Evolutionary conservation across 2,888 invertebrate genomes (phyloP), one percentile per base, ranked within the genome.

Genomic region (Drosophila tanythrix): DNA sequence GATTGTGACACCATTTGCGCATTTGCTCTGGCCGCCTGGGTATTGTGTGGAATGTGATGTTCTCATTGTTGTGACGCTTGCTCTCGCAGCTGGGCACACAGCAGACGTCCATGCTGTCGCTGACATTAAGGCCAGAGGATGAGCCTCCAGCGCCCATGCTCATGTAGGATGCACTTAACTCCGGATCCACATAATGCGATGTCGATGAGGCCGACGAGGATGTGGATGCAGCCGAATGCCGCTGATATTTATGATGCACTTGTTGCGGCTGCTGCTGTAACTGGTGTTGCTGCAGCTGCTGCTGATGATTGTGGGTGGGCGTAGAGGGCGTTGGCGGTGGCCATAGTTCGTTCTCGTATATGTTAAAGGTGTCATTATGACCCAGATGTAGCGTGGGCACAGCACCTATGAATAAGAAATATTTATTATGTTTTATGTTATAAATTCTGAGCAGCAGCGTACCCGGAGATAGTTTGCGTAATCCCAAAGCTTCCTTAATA

Each of bases 1-100:
- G 70, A 67, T 92, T 92, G 71, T 92, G 92, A 53, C 91, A 91
- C 91, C 91, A 92, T 36, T 92, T 92, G 48, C 90, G 81, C 81
- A 92, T 82, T 68, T 92, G 92, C 57, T 92, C 91, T 0, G 91
- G 82, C 3, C 91, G 77, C 4, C 92, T 81, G 5, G 91, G 91
- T 59, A 92, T 90, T 3, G 92, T 92, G 38, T 92, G 91, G 73
- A 92, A 82, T 55, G 92, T 92, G 13, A 92, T 85, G 60, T 90
- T 86, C 38, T 89, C 86, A 60, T 81, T 81, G 40, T 92, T 91
- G 69, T 91, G 92, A 5, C 92, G 83, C 60, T 92, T 92, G 57
- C 90, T 88, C 60, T 88, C 87, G 51, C 91, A 92, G 21, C 83
- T 89, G 1, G 91, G 92, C 66, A 92, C 91, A 46, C 92, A 90